Conservation (phyloP, 2,797 vertebrate genomes). For the Phrynocephalus forsythii region DNA sequence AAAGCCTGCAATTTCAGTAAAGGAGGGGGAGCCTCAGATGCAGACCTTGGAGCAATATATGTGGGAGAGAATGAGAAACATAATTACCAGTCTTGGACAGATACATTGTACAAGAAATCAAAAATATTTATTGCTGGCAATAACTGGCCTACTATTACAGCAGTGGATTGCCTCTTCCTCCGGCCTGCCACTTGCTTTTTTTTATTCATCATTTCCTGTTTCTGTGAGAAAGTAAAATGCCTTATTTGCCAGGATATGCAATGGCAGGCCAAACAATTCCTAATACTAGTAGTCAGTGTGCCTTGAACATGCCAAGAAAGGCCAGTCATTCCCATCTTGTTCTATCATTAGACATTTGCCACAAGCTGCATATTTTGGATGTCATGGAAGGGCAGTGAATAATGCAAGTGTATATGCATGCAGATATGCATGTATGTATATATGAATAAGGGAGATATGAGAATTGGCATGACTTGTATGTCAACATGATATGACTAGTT, state of each 20-base stretch:
- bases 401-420: no score
- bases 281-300: neutral
- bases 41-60: constrained; percentile 4
- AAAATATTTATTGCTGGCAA: constrained; percentile 51
- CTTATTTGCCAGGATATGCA: neutral
- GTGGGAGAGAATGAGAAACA: neutral
- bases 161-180: neutral
- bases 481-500: no score
- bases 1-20: neutral
- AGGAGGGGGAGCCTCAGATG: neutral
- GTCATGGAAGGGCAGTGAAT: no score
- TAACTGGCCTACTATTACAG: constrained; percentile 36
- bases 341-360: neutral
- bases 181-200: neutral
- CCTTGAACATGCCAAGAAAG: neutral
- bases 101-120: constrained; percentile 27
- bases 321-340: neutral
- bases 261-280: neutral
- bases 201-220: neutral
- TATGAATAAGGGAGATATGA: no score
- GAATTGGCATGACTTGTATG: no score
- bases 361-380: neutral
- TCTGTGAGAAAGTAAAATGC: neutral
- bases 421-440: no score
- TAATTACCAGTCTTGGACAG: constrained; percentile 13